These are phyloP conservation scores for Ferdinandea cuprea DNA, from an alignment of 2,888 invertebrate genomes.

Conservation along the genomic window DNA sequence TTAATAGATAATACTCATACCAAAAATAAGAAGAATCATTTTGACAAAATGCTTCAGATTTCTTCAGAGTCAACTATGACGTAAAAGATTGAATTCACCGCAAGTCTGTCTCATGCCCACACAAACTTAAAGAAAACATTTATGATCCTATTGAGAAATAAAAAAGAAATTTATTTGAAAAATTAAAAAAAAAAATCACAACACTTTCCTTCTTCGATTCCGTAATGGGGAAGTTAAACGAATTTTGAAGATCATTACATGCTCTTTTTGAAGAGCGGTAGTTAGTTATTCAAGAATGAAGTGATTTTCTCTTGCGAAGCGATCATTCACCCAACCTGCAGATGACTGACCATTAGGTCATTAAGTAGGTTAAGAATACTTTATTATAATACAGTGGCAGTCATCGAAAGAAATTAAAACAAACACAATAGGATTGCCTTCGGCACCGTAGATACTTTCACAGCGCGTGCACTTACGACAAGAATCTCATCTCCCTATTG, in stretches of 20 bases:
- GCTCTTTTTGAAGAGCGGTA: neutral
- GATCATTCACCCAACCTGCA: constrained; percentile 1
- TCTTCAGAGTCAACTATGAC: too few relatives aligned
- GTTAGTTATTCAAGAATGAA: too few relatives aligned
- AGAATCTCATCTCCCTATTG: neutral
- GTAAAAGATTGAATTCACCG: too few relatives aligned
- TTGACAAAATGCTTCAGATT: too few relatives aligned
- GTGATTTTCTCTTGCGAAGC: constrained; percentile 2
- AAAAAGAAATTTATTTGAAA: too few relatives aligned
- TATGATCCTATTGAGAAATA: too few relatives aligned
- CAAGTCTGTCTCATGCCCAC: too few relatives aligned
- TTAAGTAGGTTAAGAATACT: constrained; percentile 14
- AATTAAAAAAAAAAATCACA: too few relatives aligned
- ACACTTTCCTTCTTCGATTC: too few relatives aligned
- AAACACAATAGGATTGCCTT: neutral
- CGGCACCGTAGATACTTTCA: constrained; percentile 9
- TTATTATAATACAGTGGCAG: neutral
- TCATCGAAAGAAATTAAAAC: constrained; percentile 3
- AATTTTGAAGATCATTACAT: neutral
- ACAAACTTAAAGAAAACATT: too few relatives aligned
- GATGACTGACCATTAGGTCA: neutral
- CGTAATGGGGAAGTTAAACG: neutral
- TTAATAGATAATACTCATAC: too few relatives aligned
- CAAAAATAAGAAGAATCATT: too few relatives aligned
- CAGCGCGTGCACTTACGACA: neutral